These are phyloP conservation scores for Epinotia bilunana DNA, from an alignment of 2,888 invertebrate genomes.

Conservation along the genomic window DNA sequence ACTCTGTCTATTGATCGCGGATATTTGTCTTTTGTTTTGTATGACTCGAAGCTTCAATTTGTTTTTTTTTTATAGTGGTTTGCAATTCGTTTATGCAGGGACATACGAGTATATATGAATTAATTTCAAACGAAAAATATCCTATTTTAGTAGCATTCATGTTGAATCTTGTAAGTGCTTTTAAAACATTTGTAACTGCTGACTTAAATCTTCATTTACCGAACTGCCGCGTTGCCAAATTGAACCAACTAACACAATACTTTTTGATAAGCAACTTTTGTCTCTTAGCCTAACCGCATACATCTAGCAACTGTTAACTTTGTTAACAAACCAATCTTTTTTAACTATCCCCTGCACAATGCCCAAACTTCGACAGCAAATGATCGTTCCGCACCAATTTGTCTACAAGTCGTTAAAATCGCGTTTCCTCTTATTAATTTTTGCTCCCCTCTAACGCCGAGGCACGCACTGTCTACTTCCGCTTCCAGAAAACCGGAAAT, in stretches of 20 bases:
- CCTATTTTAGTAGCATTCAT: background rate
- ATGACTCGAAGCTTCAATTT: too few species aligned
- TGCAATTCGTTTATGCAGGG: background rate
- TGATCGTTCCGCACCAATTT: slow-evolving; percentile 77
- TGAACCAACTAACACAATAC: background rate
- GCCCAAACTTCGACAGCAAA: slow-evolving; percentile 68
- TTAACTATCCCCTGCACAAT: slow-evolving; percentile 56
- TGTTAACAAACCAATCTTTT: slow-evolving; percentile 13
- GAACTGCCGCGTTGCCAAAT: background rate
- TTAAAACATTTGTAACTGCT: too few species aligned
- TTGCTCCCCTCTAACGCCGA: slow-evolving; percentile 63
- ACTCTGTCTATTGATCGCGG: background rate
- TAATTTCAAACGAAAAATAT: background rate
- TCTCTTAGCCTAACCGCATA: background rate
- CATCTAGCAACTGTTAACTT: background rate
- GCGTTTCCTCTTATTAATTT: slow-evolving; percentile 80
- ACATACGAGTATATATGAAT: background rate
- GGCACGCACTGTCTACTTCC: slow-evolving; percentile 62
- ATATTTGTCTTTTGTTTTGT: background rate
- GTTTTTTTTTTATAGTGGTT: too few species aligned
- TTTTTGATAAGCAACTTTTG: background rate
- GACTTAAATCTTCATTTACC: too few species aligned
- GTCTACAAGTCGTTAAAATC: slow-evolving; percentile 77
- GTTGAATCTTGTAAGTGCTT: background rate
- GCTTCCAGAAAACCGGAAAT: slow-evolving; percentile 63